Base-by-base conservation (phyloP, 2,113 vertebrate genomes). In the Nesoenas mayeri region DNA sequence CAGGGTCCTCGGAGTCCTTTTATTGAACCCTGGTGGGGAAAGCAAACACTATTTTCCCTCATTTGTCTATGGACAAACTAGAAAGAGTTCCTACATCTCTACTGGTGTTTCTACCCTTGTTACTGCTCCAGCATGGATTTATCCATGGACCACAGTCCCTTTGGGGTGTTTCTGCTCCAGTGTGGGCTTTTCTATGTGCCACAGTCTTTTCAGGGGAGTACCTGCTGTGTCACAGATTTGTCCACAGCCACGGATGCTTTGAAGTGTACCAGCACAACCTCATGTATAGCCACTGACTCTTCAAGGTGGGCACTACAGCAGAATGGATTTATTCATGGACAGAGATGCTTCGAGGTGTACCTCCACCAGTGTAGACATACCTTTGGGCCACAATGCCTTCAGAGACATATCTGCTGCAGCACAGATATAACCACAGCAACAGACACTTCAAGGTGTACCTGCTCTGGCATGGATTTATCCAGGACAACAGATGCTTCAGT, bases 201-300 rank as follows among this genome's bases (percentile, higher is more conserved):
- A 51, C 50, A 51, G 50, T 51, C 50, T 25, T 25, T 51, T 51
- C 50, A 51, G 50, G 12, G 13, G 24, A 24, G 50, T 51, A 51
- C 12, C 13, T 51, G 50, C 50, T 51, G 12, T 51, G 50, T 25
- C 10, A 25, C 14, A 25, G 48, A 26, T 25, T 51, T 26, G 25
- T 51, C 50, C 50, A 48, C 48, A 48, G 19, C 1, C 86, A 64
- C 25, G 26, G 51, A 2, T 29, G 44, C 9, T 15, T 19, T 2
- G 2, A 77, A 26, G 38, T 1, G 0, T 8, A 65, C 26, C 70
- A 65, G 6, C 22, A 9, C 5, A 3, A 15, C 9, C 75, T 71
- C 57, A 24, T 51, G 11, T 16, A 34, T 32, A 67, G 22, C 16
- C 7, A 11, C 5, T 32, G 34, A 2, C 1, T 16, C 31, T 42